A percentile compares a stretch with the other conserved stretches of the same genome.
Evolutionary conservation across 2,113 vertebrate genomes (phyloP).

Genomic region (Leptobrachium leishanense): DNA sequence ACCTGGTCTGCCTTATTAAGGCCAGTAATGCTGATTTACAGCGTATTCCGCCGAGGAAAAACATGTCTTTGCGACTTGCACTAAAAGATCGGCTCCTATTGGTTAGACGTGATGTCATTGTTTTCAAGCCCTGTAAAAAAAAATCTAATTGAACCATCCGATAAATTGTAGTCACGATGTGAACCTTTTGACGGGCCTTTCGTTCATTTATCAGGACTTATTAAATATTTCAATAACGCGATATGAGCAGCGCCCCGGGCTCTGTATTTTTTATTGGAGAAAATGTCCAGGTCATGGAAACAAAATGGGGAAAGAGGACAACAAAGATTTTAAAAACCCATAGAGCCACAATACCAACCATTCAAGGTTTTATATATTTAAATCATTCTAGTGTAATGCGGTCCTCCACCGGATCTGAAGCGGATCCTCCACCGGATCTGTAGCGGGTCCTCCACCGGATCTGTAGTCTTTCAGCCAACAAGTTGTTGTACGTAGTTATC

Average conservation of each 20-base stretch:
- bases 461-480: no score
- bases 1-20: constrained; percentile 73
- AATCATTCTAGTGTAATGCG: no score
- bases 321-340: no score
- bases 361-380: no score
- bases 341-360: no score
- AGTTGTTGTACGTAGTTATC: no score
- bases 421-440: no score
- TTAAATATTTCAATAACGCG: constrained; percentile 73
- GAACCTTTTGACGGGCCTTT: constrained; percentile 78
- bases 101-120: constrained; percentile 77
- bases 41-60: constrained; percentile 71
- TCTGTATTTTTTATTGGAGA: neutral
- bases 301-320: no score
- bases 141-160: constrained; percentile 82
- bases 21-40: constrained; percentile 73
- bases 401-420: no score
- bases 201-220: constrained; percentile 68
- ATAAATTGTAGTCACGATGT: constrained; percentile 80
- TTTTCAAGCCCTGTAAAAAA: constrained; percentile 77
- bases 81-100: constrained; percentile 64
- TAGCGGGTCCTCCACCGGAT: no score
- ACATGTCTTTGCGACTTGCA: constrained; percentile 67
- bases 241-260: constrained; percentile 29
- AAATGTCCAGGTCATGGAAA: no score